Evolutionary conservation across 1,140 invertebrate genomes (phyloP).

Genomic region (Meloidogyne chitwoodi): DNA sequence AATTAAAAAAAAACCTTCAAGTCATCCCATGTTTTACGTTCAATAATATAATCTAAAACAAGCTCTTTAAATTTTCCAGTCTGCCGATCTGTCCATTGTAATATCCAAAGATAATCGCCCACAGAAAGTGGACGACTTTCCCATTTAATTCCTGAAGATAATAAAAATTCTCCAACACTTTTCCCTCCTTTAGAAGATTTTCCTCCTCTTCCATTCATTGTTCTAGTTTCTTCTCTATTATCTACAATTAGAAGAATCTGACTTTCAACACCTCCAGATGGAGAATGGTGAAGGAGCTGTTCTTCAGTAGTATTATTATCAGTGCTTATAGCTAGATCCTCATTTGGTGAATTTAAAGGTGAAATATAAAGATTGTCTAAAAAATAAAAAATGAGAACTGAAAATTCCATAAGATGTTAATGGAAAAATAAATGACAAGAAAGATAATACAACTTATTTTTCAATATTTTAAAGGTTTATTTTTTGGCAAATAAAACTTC

Average conservation of each 20-base stretch:
- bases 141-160: constrained; percentile 31
- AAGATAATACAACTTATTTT: no score
- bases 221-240: constrained; percentile 31
- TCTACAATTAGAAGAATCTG: constrained; percentile 39
- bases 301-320: not conserved
- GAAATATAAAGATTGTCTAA: not conserved
- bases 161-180: constrained; percentile 31
- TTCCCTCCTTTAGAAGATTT: constrained; percentile 9
- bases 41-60: constrained; percentile 48
- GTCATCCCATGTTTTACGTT: constrained; percentile 50
- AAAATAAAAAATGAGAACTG: no score
- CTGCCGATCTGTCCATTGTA: constrained; percentile 21
- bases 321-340: not conserved
- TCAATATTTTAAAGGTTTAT: no score
- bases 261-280: constrained; percentile 3
- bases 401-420: no score
- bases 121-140: constrained; percentile 47
- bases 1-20: constrained; percentile 33
- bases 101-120: constrained; percentile 46
- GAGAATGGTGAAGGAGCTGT: constrained; percentile 16
- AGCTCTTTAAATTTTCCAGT: constrained; percentile 24
- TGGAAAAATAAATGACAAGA: no score
- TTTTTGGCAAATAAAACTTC: no score
- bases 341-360: no score
- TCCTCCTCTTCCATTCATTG: not conserved